phyloP scores from a whole-genome alignment of 2,797 vertebrate species.

The Muscicapa comitata region DNA sequence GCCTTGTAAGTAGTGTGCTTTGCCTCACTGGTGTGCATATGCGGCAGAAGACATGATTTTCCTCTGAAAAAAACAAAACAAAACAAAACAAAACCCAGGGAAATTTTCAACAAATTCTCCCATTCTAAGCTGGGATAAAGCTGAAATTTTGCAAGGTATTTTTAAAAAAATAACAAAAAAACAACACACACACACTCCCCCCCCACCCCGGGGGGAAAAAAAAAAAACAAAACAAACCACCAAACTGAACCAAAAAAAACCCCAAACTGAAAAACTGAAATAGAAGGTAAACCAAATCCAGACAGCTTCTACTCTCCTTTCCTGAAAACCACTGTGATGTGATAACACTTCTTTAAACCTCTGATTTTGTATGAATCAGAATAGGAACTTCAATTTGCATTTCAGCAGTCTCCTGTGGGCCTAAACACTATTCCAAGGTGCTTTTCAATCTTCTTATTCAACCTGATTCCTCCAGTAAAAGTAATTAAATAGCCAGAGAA shows the following conservation, averaged over 20 bases:
- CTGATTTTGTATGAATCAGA: not conserved
- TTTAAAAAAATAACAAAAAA: not conserved
- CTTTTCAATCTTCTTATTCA: not conserved
- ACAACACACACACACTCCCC: too few relatives aligned
- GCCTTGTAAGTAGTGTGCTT: not conserved
- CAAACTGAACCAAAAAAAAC: not conserved
- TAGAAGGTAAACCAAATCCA: not conserved
- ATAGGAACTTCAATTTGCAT: not conserved
- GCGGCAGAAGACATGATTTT: not conserved
- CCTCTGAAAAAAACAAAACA: not conserved
- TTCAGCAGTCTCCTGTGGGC: not conserved
- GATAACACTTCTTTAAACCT: constrained; percentile 14
- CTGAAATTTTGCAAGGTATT: not conserved
- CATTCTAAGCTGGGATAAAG: not conserved
- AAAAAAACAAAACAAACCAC: not conserved
- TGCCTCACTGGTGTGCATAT: not conserved
- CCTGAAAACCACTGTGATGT: not conserved
- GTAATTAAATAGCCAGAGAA: not conserved
- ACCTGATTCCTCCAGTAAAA: not conserved
- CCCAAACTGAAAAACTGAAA: not conserved
- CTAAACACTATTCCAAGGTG: not conserved
- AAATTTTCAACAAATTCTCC: not conserved
- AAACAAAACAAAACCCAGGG: not conserved
- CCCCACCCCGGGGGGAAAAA: not conserved
- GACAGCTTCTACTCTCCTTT: not conserved